These are phyloP conservation scores for Acrocyrtus sp. DNA, from an alignment of 2,888 invertebrate species.

Conservation along the genomic window DNA sequence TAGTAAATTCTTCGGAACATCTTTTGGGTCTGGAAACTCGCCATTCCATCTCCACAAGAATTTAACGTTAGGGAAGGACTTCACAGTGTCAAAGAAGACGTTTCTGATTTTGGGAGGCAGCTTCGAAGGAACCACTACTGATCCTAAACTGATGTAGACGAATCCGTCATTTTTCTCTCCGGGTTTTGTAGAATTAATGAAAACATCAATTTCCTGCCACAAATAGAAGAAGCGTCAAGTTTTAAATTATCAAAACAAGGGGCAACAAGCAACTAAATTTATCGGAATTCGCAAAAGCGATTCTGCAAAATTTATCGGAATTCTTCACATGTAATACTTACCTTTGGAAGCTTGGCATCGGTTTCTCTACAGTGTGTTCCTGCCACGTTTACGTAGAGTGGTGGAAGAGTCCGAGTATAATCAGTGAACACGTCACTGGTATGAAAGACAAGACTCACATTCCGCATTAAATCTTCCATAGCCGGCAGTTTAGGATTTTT, in stretches of 20 bases:
- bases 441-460: constrained; percentile 14
- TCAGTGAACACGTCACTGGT: constrained; percentile 29
- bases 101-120: constrained; percentile 30
- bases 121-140: constrained; percentile 26
- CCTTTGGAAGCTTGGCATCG: not conserved
- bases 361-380: constrained; percentile 18
- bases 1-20: constrained; percentile 60
- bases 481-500: constrained; percentile 14
- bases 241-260: not conserved
- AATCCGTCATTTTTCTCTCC: constrained; percentile 45
- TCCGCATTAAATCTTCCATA: constrained; percentile 18
- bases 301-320: not conserved
- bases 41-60: constrained; percentile 64
- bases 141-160: constrained; percentile 59
- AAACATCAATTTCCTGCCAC: constrained; percentile 27
- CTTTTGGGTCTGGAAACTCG: constrained; percentile 25
- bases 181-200: constrained; percentile 26
- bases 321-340: not conserved
- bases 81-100: constrained; percentile 48
- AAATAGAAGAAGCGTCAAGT: too few species aligned
- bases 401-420: constrained; percentile 16
- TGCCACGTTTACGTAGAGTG: constrained; percentile 16
- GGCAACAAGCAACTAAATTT: too few species aligned
- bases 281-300: not conserved
- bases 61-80: constrained; percentile 35